Base-by-base conservation (phyloP, 2,797 vertebrate genomes). In the Micropoecilia bifurca region DNA sequence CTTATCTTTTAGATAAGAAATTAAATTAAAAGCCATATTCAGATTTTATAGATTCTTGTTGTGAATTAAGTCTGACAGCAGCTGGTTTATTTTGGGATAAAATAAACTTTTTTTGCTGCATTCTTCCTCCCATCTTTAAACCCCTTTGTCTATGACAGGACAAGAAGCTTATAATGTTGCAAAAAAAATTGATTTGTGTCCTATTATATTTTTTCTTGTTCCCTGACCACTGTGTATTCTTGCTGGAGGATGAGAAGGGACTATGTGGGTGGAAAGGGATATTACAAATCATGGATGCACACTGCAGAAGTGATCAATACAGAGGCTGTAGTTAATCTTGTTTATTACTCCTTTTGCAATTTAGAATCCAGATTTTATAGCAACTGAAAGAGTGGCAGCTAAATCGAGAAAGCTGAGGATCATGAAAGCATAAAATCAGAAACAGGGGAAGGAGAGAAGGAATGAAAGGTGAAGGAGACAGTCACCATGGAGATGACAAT, bases 311-410 rank as follows among this genome's bases (percentile, higher is more conserved):
- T 78, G 79, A 95, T 95, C 95, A 91, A 94, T 95, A 92, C 45
- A 71, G 57, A 88, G 81, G 85, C 74, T 83, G 81, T 80, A 90
- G 91, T 95, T 90, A 92, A 91, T 95, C 91, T 92, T 90, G 86
- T 95, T 94, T 94, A 95, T 93, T 88, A 91, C 92, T 88, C 78
- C 83, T 87, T 90, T 89, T 87, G 88, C 92, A 91, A 94, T 93
- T 91, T 93, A 85, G 89, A 92, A 94, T 93, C 94, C 85, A 88
- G 90, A 94, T 94, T 91, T 92, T 87, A 90, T 83, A 82, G 84
- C 85, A 85, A 85, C 93, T 80, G 76, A 93, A 94, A 88, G 91
- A 87, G 88, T 83, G 79, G 85, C 88, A 22, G 68, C 83, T 77
- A 55, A 71, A 77, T 82, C 86, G 85, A 36, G 33, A 89, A 80